Evolutionary conservation across 2,113 vertebrate species (phyloP).

Genomic region (Eonycteris spelaea): DNA sequence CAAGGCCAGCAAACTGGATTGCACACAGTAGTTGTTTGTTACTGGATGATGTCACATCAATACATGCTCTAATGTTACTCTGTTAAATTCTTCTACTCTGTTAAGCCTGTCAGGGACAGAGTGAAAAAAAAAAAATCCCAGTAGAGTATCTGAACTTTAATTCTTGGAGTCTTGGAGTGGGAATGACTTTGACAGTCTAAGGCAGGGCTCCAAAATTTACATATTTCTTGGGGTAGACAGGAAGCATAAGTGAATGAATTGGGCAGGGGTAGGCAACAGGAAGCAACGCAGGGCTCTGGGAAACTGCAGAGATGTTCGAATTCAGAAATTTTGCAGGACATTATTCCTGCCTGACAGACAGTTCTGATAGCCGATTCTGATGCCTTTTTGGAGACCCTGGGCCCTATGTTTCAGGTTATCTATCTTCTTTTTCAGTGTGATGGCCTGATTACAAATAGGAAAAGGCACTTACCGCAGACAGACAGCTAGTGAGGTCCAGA

Average conservation of each 20-base stretch:
- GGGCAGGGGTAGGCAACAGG: background rate
- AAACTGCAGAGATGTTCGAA: background rate
- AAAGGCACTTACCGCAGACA: background rate
- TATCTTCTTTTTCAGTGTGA: background rate
- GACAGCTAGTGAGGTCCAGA: background rate
- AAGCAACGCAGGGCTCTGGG: accelerated
- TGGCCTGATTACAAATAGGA: background rate
- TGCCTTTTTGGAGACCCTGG: background rate
- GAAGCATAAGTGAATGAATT: background rate
- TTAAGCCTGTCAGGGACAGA: background rate
- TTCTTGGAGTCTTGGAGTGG: background rate
- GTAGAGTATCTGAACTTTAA: background rate
- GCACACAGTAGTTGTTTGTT: background rate
- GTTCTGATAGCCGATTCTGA: background rate
- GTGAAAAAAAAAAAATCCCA: background rate
- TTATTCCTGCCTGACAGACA: background rate
- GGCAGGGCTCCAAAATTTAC: background rate
- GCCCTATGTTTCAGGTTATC: background rate
- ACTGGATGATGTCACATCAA: background rate
- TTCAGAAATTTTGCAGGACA: background rate
- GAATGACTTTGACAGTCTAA: background rate
- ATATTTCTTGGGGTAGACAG: background rate
- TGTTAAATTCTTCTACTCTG: background rate
- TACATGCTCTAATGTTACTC: background rate
- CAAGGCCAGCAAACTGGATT: background rate